Evolutionary conservation across 1,140 invertebrate genomes (phyloP), one percentile per base, ranked within the genome.

Genomic region (Micrasema minimum): DNA sequence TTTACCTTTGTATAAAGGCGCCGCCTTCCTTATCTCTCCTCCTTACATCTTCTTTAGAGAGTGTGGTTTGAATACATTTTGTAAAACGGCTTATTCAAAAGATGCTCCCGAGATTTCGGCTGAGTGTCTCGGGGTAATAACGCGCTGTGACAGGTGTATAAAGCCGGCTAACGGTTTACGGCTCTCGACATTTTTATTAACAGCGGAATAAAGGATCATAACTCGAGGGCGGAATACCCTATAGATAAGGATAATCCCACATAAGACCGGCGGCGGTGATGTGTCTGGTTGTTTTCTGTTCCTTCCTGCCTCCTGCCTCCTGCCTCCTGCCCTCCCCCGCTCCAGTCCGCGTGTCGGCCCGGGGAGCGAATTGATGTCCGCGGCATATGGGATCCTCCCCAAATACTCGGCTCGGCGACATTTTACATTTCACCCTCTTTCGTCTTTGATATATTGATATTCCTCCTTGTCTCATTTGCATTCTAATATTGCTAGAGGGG

Each of bases 41-140:
- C 64, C 72, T 71, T 53, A 68, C 72, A 71, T 71, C 72, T 53
- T 38, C 72, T 69, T 71, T 71, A 57, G 37, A 71, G 72, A 70
- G 53, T 68, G 62, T 38, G 72, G 72, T 71, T 71, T 74, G 72
- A 74, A 74, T 74, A 74, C 72, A 74, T 74, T 74, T 74, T 71
- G 66, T 65, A 74, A 74, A 74, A 74, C 59, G 68, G 72, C 72
- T 74, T 69, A 74, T 74, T 74, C 72, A 74, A 62, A 68, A 72
- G 72, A 53, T 64, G 72, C 62, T 66, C 66, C 43, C 55, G 12
- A 53, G 65, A 69, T 73, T 73, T 66, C 23, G 72, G 71, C 51
- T 23, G 53, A 14, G 64, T 64, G 66, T 71, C 51, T 66, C 43
- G 51, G 43, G n/a, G 48, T 62, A 45, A 62, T 45, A 62, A 62